Percentiles rank a stretch among this genome's conserved stretches.
phyloP scores from a whole-genome alignment of 2,888 invertebrate genomes.

The Leptinotarsa peninsularis region DNA sequence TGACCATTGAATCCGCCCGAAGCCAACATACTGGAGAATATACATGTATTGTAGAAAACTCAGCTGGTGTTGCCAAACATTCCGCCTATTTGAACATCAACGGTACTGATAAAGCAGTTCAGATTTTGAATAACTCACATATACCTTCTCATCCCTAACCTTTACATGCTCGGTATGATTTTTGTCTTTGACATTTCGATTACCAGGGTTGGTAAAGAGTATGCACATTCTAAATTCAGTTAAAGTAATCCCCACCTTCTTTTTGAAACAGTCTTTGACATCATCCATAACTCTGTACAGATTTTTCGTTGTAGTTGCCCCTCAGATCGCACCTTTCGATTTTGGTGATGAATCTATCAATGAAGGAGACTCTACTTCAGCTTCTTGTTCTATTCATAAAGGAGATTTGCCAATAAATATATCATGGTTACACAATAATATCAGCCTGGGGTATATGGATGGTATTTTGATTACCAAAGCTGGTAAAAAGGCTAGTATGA shows the following conservation, averaged over 20 bases:
- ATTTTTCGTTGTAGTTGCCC: conserved; percentile 59
- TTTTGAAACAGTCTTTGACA: conserved; percentile 4
- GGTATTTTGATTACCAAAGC: conserved; percentile 65
- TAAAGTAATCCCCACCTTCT: not conserved
- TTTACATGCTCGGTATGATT: conserved; percentile 65
- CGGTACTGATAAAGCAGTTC: conserved; percentile 68
- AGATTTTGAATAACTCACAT: conserved; percentile 1
- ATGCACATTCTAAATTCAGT: not conserved
- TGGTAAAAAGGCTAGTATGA: conserved; percentile 72
- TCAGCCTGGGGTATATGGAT: conserved; percentile 61
- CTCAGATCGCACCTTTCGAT: conserved; percentile 71
- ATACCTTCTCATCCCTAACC: not conserved
- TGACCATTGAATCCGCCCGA: conserved; percentile 68
- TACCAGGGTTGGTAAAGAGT: conserved; percentile 67
- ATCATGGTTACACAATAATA: conserved; percentile 72
- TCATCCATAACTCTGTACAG: not conserved
- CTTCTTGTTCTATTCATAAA: conserved; percentile 77
- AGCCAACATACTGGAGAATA: conserved; percentile 68
- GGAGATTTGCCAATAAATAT: conserved; percentile 79
- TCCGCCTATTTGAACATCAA: conserved; percentile 76
- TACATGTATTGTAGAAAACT: conserved; percentile 75
- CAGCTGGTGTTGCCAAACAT: conserved; percentile 74
- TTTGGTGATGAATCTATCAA: conserved; percentile 72
- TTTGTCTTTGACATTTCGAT: conserved; percentile 62
- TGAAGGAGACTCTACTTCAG: conserved; percentile 78